Evolutionary conservation across 2,113 vertebrate genomes (phyloP).

Genomic region (Aphelocoma coerulescens): DNA sequence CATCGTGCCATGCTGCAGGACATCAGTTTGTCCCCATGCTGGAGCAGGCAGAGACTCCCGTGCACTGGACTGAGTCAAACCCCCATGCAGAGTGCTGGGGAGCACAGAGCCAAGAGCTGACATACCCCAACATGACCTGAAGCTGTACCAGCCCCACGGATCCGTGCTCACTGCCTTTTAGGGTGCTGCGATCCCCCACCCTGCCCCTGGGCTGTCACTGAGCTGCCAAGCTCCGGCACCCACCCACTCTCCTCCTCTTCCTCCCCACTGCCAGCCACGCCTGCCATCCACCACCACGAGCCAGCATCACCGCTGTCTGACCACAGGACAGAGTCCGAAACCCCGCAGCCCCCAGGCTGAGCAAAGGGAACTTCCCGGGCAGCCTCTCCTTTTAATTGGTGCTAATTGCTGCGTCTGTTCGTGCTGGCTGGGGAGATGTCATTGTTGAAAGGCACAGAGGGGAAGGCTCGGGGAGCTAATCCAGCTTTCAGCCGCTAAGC

Average conservation of each 20-base stretch:
- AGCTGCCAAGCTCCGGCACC: not conserved
- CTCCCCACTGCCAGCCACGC: not conserved
- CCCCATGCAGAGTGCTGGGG: not conserved
- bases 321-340: not conserved
- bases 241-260: not conserved
- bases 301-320: not conserved
- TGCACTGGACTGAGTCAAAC: not conserved
- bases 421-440: slow-evolving; percentile 66
- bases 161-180: not conserved
- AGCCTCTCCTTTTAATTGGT: slow-evolving; percentile 72
- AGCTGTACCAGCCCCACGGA: not conserved
- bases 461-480: slow-evolving; percentile 57
- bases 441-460: slow-evolving; percentile 65
- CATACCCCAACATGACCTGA: not conserved
- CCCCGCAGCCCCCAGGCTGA: not conserved
- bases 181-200: not conserved
- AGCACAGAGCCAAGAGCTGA: not conserved
- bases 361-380: slow-evolving; percentile 53
- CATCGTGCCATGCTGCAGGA: not conserved
- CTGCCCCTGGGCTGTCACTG: not conserved
- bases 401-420: slow-evolving; percentile 73
- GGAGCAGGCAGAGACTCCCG: not conserved
- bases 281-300: not conserved
- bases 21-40: not conserved
- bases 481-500: slow-evolving; percentile 61